Evolutionary conservation across 2,888 invertebrate species (phyloP).

Genomic region (Acanthosoma haemorrhoidale): DNA sequence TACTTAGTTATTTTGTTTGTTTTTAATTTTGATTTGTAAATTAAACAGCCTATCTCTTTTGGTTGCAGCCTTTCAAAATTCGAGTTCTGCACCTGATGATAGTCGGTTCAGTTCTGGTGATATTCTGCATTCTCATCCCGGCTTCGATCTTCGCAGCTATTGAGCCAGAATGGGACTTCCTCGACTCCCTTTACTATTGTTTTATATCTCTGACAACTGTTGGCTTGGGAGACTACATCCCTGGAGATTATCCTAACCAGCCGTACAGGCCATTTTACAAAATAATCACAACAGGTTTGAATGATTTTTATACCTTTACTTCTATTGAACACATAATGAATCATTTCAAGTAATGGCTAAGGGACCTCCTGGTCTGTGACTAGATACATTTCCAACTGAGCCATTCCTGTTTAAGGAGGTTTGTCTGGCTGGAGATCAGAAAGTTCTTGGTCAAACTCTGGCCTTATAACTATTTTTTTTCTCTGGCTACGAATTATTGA

Average conservation of each 20-base stretch:
- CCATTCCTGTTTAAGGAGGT: too few relatives aligned
- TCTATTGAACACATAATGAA: too few relatives aligned
- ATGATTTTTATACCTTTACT: neutral
- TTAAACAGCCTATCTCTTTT: too few relatives aligned
- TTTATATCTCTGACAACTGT: constrained; percentile 86
- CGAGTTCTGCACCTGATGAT: constrained; percentile 68
- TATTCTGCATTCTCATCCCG: constrained; percentile 63
- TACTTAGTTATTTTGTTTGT: too few relatives aligned
- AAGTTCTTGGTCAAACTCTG: too few relatives aligned
- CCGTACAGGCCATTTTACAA: constrained; percentile 76
- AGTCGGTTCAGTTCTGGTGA: constrained; percentile 50
- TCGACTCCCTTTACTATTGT: constrained; percentile 86
- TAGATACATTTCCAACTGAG: too few relatives aligned
- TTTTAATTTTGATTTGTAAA: too few relatives aligned
- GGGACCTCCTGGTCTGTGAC: too few relatives aligned
- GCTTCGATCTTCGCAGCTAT: constrained; percentile 66
- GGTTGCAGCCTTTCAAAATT: constrained; percentile 60
- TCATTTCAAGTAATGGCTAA: too few relatives aligned
- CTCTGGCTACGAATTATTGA: too few relatives aligned
- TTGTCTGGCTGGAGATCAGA: too few relatives aligned
- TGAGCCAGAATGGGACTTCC: constrained; percentile 76
- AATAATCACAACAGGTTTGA: constrained; percentile 70
- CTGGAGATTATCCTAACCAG: constrained; percentile 71
- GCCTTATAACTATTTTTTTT: too few relatives aligned
- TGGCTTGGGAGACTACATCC: constrained; percentile 84